These are phyloP conservation scores for Pantherophis vulpinus DNA, from an alignment of 2,797 vertebrate genomes.

Conservation along the genomic window DNA sequence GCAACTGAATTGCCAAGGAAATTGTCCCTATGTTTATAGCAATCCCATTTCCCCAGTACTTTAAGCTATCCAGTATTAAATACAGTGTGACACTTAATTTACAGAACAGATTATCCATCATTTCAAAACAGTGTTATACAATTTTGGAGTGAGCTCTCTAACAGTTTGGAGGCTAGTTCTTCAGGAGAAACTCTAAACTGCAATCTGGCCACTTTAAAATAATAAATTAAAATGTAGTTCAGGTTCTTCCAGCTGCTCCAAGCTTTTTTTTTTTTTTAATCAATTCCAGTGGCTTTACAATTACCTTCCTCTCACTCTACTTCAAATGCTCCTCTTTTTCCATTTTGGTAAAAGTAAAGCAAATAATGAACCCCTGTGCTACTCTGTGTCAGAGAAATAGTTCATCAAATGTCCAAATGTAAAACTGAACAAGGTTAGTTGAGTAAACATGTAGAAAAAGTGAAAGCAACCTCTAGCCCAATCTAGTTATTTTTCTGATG, in stretches of 20 bases:
- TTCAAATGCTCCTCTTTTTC: background rate
- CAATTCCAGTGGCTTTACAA: conserved; percentile 47
- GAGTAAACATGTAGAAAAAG: conserved; percentile 9
- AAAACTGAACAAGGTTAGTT: conserved; percentile 34
- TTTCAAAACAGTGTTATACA: conserved; percentile 29
- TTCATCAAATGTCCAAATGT: conserved; percentile 14
- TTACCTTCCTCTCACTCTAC: conserved; percentile 4
- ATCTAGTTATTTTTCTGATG: background rate
- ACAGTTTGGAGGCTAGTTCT: conserved; percentile 34
- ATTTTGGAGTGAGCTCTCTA: conserved; percentile 25
- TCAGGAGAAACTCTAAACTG: conserved; percentile 34
- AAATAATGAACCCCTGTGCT: conserved; percentile 4
- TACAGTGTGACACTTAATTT: conserved; percentile 66
- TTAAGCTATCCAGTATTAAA: conserved; percentile 61
- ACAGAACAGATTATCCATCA: conserved; percentile 52
- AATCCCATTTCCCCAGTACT: conserved; percentile 53
- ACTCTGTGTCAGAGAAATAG: conserved; percentile 12
- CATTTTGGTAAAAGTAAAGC: conserved; percentile 30
- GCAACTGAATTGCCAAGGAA: conserved; percentile 35
- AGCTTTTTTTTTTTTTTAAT: conserved; percentile 21
- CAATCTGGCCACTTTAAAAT: conserved; percentile 45
- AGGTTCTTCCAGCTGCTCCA: conserved; percentile 56
- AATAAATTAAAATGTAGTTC: conserved; percentile 56
- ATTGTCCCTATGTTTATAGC: conserved; percentile 38
- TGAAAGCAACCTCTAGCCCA: conserved; percentile 22